A percentile compares a stretch with the other conserved stretches of the same genome.
Conservation (phyloP, 2,888 invertebrate species). For the Lasioglossum lativentre region DNA sequence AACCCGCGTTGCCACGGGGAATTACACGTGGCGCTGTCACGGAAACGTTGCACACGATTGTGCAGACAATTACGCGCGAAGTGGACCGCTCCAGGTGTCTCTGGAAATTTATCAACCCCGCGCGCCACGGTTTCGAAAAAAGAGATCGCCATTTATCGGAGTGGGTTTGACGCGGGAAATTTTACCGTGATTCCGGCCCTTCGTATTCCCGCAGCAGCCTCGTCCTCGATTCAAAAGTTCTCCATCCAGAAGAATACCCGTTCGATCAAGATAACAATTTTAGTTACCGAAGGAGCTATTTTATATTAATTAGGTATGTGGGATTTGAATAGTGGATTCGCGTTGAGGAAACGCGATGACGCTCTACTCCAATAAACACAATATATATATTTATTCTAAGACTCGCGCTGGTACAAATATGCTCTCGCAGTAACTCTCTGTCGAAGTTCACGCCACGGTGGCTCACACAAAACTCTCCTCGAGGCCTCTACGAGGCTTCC, state of each 20-base stretch:
- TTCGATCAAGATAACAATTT: too few species aligned
- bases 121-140: not conserved
- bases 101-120: slow-evolving; percentile 3
- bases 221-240: not conserved
- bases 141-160: not conserved
- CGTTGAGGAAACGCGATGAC: too few species aligned
- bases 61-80: not conserved
- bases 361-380: too few species aligned
- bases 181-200: not conserved
- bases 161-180: not conserved
- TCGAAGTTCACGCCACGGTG: too few species aligned
- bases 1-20: not conserved
- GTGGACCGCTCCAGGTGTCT: not conserved
- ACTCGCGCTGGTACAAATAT: too few species aligned
- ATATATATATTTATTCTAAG: too few species aligned
- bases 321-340: too few species aligned
- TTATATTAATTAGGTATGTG: too few species aligned
- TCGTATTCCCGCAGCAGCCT: not conserved
- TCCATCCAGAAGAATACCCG: not conserved
- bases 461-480: too few species aligned
- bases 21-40: not conserved
- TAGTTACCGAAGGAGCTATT: too few species aligned
- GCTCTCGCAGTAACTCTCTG: too few species aligned
- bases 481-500: too few species aligned
- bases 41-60: not conserved